Evolutionary conservation across 2,888 invertebrate species (phyloP), one percentile per base, ranked within the genome.

Genomic region (Dynastes grantii): DNA sequence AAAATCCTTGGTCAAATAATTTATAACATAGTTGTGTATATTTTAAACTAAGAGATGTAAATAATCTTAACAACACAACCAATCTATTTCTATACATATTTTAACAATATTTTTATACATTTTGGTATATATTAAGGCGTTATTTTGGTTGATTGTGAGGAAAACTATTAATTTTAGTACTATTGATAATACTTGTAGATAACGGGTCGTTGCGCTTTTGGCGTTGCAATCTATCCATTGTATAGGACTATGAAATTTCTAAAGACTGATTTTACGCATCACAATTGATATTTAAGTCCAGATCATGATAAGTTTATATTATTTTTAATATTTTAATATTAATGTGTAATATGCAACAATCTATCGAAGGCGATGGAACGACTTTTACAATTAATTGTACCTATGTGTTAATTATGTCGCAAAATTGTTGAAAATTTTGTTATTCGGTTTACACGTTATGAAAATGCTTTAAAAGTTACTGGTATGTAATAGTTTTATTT

Each of bases 181-280:
- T 40, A 68, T 51, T 2, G 13, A 51, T 45, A 55, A 73, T 58
- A 40, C 61, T 29, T 61, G 51, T 11, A 16, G 22, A 40, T 61
- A 32, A 22, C 37, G 5, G 61, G 29, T 61, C 63, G 55, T 75
- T 61, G 58, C 6, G 3, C 16, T 58, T 58, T 58, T 2, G 27
- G 11, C 27, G 22, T 27, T 13, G 16, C 61, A 45, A 75, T 61
- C 55, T 58, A 32, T 55, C 70, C 13, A 37, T 61, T 40, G 37
- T 61, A 37, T 37, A 61, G 49, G 55, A 75, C 73, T 61, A 61
- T 75, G 73, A 49, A 75, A 61, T 75, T 75, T 61, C 73, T 75
- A 71, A 78, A 78, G 78, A 78, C 78, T 78, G 78, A 78, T 78
- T 78, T 78, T 64, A 73, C 61, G 73, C 78, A 78, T 78, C 78